Evolutionary conservation across 1,140 invertebrate species (phyloP).

Genomic region (Brachionus rotundiformis): DNA sequence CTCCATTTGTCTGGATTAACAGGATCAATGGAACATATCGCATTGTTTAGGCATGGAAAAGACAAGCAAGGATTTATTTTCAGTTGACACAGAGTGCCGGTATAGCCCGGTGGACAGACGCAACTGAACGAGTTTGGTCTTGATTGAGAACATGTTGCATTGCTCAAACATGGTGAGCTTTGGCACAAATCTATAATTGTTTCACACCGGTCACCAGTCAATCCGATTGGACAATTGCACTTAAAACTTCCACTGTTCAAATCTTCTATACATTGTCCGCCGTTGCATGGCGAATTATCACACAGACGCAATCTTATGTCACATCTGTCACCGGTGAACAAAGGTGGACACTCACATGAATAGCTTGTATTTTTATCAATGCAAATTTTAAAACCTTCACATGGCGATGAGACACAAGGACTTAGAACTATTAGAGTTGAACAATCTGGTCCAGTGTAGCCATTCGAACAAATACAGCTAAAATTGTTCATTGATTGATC

Average conservation of each 20-base stretch:
- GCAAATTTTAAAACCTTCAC: slow-evolving; percentile 55
- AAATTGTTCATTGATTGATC: slow-evolving; percentile 54
- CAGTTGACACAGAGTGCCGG: slow-evolving; percentile 21
- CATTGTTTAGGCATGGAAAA: slow-evolving; percentile 54
- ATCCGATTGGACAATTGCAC: neutral
- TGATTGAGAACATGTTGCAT: slow-evolving; percentile 24
- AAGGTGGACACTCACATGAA: slow-evolving; percentile 32
- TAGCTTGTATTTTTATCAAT: slow-evolving; percentile 3
- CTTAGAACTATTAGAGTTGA: slow-evolving; percentile 64
- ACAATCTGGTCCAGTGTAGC: slow-evolving; percentile 43
- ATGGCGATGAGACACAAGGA: slow-evolving; percentile 53
- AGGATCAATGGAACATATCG: slow-evolving; percentile 48
- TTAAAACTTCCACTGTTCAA: neutral
- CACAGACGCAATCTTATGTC: neutral
- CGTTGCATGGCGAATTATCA: slow-evolving; percentile 59
- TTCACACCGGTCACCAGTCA: slow-evolving; percentile 35
- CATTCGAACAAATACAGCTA: slow-evolving; percentile 28
- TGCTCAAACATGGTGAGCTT: slow-evolving; percentile 10
- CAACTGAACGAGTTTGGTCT: slow-evolving; percentile 54
- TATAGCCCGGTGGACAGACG: slow-evolving; percentile 12
- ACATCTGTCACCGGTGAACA: slow-evolving; percentile 35
- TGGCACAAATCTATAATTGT: neutral
- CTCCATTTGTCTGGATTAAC: neutral
- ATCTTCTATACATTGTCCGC: slow-evolving; percentile 46
- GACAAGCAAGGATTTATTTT: slow-evolving; percentile 51